These are phyloP conservation scores for Globia sparganii DNA, from an alignment of 2,888 invertebrate species.

Conservation along the genomic window DNA sequence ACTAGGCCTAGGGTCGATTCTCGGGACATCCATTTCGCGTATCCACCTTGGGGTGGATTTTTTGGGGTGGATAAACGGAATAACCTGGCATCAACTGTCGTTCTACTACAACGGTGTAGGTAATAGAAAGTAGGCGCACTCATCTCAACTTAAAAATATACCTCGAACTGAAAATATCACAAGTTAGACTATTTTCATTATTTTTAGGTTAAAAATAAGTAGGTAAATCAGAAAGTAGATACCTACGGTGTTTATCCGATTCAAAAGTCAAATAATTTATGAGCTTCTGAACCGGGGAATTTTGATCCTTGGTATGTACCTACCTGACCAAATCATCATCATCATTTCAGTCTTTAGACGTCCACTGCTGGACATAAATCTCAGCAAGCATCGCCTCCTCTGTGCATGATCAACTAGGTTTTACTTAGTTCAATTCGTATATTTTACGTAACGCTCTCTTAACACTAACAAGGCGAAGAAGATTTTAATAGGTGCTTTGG, in stretches of 20 bases:
- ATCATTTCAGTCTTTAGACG: not conserved
- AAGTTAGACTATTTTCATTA: not conserved
- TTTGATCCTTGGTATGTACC: not conserved
- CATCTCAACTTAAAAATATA: not conserved
- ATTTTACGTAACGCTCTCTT: slow-evolving; percentile 17
- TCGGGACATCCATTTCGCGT: no score
- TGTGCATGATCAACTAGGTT: not conserved
- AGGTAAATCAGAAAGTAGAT: not conserved
- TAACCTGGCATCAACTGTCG: no score
- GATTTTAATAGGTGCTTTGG: not conserved
- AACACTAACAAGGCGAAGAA: slow-evolving; percentile 6
- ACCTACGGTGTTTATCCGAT: no score
- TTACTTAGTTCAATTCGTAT: not conserved
- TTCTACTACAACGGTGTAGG: not conserved
- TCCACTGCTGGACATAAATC: not conserved
- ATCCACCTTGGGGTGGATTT: no score
- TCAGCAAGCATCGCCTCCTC: not conserved
- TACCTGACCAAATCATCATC: not conserved
- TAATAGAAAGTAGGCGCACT: not conserved
- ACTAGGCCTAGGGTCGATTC: no score
- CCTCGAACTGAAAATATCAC: not conserved
- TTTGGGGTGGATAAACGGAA: no score
- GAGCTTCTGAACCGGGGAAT: not conserved
- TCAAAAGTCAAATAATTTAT: not conserved
- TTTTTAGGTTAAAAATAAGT: not conserved